Percentiles rank a stretch among this genome's conserved stretches.
phyloP scores from a whole-genome alignment of 2,888 invertebrate genomes.

The Papilio protenor region DNA sequence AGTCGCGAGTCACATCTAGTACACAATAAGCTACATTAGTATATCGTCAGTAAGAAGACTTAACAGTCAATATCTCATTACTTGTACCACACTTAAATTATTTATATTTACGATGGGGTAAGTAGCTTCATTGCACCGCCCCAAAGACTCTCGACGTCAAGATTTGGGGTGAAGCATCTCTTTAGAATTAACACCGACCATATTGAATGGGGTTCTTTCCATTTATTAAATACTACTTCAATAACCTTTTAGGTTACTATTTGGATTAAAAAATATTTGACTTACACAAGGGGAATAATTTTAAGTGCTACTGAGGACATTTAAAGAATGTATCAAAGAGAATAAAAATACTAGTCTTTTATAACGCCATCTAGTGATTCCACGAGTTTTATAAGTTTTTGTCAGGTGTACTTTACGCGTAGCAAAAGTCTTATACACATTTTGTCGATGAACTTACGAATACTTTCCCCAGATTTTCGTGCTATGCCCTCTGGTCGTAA shows the following conservation, averaged over 20 bases:
- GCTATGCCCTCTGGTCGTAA: too few relatives aligned
- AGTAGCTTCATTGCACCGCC: conserved; percentile 57
- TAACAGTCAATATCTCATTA: conserved; percentile 46
- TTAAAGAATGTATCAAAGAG: not conserved
- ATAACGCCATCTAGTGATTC: too few relatives aligned
- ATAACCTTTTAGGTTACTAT: not conserved
- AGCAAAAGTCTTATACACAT: too few relatives aligned
- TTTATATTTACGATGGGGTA: conserved; percentile 69
- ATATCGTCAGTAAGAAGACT: conserved; percentile 41
- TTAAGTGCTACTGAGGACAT: not conserved
- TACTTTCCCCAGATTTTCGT: too few relatives aligned
- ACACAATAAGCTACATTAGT: not conserved
- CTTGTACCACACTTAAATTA: conserved; percentile 64
- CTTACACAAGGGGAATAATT: not conserved
- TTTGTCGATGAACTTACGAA: too few relatives aligned
- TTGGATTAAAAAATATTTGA: not conserved
- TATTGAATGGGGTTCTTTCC: conserved; percentile 29
- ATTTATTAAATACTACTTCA: conserved; percentile 34
- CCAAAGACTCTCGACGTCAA: conserved; percentile 53
- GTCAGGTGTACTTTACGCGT: too few relatives aligned
- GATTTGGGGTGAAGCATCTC: conserved; percentile 57
- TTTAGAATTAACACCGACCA: conserved; percentile 57
- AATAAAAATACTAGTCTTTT: too few relatives aligned
- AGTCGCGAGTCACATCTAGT: too few relatives aligned
- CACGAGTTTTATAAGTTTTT: too few relatives aligned